Evolutionary conservation across 2,113 vertebrate species (phyloP), one percentile per base, ranked within the genome.

Genomic region (Sapayoa aenigma): DNA sequence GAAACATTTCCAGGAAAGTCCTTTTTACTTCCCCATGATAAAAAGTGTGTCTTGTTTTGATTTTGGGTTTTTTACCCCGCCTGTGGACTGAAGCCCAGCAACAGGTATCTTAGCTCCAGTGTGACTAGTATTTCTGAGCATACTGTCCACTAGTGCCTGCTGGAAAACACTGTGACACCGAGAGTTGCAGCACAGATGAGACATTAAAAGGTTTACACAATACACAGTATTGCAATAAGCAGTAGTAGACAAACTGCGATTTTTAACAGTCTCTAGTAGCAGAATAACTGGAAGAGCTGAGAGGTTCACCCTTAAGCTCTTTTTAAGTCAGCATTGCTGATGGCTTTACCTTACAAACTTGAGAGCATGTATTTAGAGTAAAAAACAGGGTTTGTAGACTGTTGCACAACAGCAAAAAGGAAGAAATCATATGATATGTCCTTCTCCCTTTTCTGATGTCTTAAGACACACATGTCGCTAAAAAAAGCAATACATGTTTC

Each of bases 361-460:
- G 9, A 67, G 53, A 78, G 27, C n/a, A 11, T 2, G 2, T 33
- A 17, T 59, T 82, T 42, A 39, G 44, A 52, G 31, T 56, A 14
- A 60, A 79, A 90, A 86, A 27, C 50, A 27, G 23, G 31, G 23
- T 59, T 88, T 93, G 63, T 27, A 80, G 30, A 15, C 50, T 47
- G 21, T 93, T 96, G 79, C 39, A 24, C 79, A 94, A 90, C 37
- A 59, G 16, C n/a, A 31, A 35, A 83, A 88, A 80, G 84, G 81
- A 84, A 74, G 20, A 87, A 85, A 94, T 90, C 95, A 65, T 60
- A 73, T 86, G 82, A 80, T 74, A 20, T 0, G 0, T 35, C 33
- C 42, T 90, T 88, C 90, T 88, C 50, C 25, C 46, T 93, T 88
- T 94, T 92, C 85, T 59, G 41, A 39, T 80, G 67, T 75, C 63